phyloP scores from a whole-genome alignment of 37 sponge, comb jelly and placozoan genomes.

The Spongia lamella region DNA sequence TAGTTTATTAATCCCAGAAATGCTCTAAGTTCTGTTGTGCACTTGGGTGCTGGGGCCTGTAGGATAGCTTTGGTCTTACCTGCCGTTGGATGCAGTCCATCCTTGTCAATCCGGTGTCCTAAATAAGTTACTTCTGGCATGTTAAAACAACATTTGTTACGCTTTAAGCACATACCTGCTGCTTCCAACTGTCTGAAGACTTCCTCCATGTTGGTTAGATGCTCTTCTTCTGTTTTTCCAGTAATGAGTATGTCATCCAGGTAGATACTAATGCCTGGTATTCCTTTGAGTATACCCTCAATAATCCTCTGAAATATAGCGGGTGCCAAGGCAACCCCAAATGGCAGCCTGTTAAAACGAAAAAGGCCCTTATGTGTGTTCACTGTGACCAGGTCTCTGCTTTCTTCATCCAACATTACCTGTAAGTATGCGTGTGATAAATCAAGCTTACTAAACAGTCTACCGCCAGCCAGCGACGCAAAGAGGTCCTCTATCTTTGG shows the following conservation, averaged over 20 bases:
- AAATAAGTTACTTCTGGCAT: slow-evolving; percentile 16
- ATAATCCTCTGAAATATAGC: slow-evolving; percentile 43
- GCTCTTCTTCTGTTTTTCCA: slow-evolving; percentile 10
- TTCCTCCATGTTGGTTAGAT: slow-evolving; percentile 20
- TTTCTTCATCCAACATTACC: slow-evolving; percentile 25
- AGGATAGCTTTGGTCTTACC: slow-evolving; percentile 5
- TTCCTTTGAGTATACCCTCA: slow-evolving; percentile 34
- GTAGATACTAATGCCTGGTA: slow-evolving; percentile 26
- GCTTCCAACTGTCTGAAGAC: slow-evolving; percentile 3
- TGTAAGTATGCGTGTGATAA: slow-evolving; percentile 25
- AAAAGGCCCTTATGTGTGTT: slow-evolving; percentile 52
- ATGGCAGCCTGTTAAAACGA: slow-evolving; percentile 47
- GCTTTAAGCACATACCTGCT: slow-evolving; percentile 18
- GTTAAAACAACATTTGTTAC: slow-evolving; percentile 12
- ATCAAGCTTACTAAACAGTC: slow-evolving; percentile 30
- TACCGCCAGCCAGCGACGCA: slow-evolving; percentile 19
- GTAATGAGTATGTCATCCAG: slow-evolving; percentile 49
- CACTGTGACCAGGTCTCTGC: slow-evolving; percentile 18
- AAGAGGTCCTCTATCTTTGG: slow-evolving; percentile 35
- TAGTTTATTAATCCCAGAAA: slow-evolving; percentile 40
- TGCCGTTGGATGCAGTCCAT: slow-evolving; percentile 15
- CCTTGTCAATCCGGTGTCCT: slow-evolving; percentile 10
- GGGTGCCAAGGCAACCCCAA: slow-evolving; percentile 41
- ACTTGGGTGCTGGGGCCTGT: slow-evolving; percentile 29
- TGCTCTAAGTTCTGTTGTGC: slow-evolving; percentile 13